Percentiles rank a stretch among this genome's conserved stretches.
phyloP scores from a whole-genome alignment of 1,140 invertebrate species.

The Probaryconus sp. region DNA sequence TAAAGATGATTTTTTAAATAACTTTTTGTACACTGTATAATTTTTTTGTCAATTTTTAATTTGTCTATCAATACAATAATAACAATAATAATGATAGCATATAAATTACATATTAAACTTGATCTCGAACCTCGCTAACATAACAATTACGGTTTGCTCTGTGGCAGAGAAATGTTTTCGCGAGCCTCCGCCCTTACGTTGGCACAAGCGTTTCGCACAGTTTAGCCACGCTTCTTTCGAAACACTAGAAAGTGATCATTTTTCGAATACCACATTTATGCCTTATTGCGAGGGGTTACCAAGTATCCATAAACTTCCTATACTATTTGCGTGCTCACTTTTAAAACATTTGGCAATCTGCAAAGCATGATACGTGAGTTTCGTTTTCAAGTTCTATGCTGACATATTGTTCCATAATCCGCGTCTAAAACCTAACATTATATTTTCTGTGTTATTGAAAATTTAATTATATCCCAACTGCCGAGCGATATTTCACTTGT shows the following conservation, averaged over 20 bases:
- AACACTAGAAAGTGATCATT: slow-evolving; percentile 58
- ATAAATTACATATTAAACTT: slow-evolving; percentile 58
- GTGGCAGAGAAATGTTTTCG: slow-evolving; percentile 7
- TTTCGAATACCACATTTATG: slow-evolving; percentile 54
- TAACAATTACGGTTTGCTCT: slow-evolving; percentile 25
- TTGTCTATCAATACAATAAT: no score
- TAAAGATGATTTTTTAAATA: no score
- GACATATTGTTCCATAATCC: no score
- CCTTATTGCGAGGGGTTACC: slow-evolving; percentile 21
- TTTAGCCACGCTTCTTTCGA: slow-evolving; percentile 56
- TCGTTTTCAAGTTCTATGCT: no score
- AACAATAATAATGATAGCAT: slow-evolving; percentile 38
- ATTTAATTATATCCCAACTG: no score
- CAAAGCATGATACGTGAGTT: no score
- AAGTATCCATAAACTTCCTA: slow-evolving; percentile 27
- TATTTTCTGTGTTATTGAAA: no score
- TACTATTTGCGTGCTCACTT: slow-evolving; percentile 29
- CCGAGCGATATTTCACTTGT: no score
- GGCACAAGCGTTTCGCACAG: slow-evolving; percentile 4
- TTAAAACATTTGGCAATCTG: slow-evolving; percentile 29
- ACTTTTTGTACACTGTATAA: no score
- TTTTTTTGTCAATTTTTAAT: slow-evolving; percentile 32
- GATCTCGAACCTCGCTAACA: slow-evolving; percentile 33
- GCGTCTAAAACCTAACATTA: no score
- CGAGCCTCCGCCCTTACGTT: slow-evolving; percentile 11